phyloP scores from a whole-genome alignment of 2,797 vertebrate species.

The Sebastes vulpes region DNA sequence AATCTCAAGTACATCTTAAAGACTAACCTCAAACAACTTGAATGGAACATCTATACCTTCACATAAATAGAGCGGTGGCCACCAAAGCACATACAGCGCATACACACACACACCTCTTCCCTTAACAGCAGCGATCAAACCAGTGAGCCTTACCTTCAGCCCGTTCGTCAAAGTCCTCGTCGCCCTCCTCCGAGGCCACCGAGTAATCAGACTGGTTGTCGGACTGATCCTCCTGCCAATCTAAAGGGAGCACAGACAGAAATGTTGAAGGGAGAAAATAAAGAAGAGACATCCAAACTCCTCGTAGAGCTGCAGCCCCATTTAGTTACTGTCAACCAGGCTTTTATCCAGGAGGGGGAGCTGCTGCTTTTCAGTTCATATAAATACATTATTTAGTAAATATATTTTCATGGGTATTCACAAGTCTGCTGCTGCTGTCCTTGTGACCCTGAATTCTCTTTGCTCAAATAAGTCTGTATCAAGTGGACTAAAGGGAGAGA shows the following conservation, averaged over 20 bases:
- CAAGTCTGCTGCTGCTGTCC: background rate
- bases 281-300: background rate
- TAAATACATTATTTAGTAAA: background rate
- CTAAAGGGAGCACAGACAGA: constrained; percentile 77
- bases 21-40: background rate
- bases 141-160: constrained; percentile 89
- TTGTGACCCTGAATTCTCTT: background rate
- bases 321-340: background rate
- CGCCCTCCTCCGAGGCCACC: constrained; percentile 97
- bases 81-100: too few relatives aligned
- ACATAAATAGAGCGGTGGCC: background rate
- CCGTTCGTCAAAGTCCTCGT: constrained; percentile 98
- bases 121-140: background rate
- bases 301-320: background rate
- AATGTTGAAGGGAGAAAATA: background rate
- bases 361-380: background rate
- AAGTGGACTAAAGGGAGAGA: background rate
- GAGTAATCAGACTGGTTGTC: constrained; percentile 99
- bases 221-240: constrained; percentile 99
- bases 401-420: background rate
- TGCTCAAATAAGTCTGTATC: background rate
- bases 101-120: background rate
- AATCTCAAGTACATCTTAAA: background rate
- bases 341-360: constrained; percentile 27
- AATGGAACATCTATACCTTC: background rate